A percentile compares a stretch with the other conserved stretches of the same genome.
Evolutionary conservation across 2,888 invertebrate genomes (phyloP).

Genomic region (Drosophila monieri): DNA sequence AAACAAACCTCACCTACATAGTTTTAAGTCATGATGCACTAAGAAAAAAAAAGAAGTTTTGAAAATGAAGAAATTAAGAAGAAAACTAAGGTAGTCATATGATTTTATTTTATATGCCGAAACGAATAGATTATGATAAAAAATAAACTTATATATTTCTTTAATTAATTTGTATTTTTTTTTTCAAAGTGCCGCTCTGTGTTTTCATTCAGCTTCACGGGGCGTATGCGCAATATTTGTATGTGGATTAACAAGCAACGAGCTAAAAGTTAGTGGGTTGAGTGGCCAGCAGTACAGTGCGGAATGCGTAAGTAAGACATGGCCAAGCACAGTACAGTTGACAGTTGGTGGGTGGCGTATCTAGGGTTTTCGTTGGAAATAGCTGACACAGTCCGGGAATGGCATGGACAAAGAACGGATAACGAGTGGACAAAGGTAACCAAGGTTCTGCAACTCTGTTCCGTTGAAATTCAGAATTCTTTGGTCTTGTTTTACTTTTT

Average conservation of each 20-base stretch:
- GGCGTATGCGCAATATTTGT: conserved; percentile 68
- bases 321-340: conserved; percentile 41
- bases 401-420: conserved; percentile 33
- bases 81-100: background rate
- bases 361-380: conserved; percentile 1
- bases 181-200: conserved; percentile 6
- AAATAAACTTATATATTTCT: background rate
- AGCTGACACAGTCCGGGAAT: conserved; percentile 30
- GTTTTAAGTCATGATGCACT: conserved; percentile 7
- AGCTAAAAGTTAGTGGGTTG: conserved; percentile 6
- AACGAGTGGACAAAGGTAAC: conserved; percentile 67
- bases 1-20: conserved; percentile 33
- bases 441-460: conserved; percentile 47
- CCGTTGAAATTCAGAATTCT: conserved; percentile 24
- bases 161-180: background rate
- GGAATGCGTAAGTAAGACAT: conserved; percentile 44
- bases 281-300: conserved; percentile 20
- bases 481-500: conserved; percentile 25
- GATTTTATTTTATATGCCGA: background rate
- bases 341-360: conserved; percentile 18
- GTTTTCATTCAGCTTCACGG: conserved; percentile 30
- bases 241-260: conserved; percentile 70
- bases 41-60: background rate
- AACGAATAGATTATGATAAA: background rate
- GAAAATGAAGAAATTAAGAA: background rate